Percentiles rank a stretch among this genome's conserved stretches.
Conservation (phyloP, 2,888 invertebrate species). For the Linnaemya vulpina region DNA sequence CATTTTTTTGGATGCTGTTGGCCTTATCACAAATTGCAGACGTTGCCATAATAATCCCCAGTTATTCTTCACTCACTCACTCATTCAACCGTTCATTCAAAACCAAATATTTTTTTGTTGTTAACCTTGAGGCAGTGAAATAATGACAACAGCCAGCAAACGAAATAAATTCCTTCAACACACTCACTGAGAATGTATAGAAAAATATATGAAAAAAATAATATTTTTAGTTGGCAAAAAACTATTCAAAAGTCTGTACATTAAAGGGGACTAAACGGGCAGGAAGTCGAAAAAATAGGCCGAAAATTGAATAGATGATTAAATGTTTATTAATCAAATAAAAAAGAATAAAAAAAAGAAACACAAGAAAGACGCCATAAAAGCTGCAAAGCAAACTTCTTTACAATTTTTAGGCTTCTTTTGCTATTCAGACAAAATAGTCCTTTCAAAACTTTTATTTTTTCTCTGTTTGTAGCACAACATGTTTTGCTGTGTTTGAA, state of each 20-base stretch:
- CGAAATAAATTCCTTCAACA: slow-evolving; percentile 44
- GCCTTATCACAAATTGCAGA: slow-evolving; percentile 69
- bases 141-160: slow-evolving; percentile 36
- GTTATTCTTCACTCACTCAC: slow-evolving; percentile 18
- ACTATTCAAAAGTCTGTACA: slow-evolving; percentile 33
- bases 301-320: slow-evolving; percentile 4
- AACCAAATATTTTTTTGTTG: slow-evolving; percentile 35
- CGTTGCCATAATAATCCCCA: slow-evolving; percentile 52
- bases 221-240: slow-evolving; percentile 47
- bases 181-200: slow-evolving; percentile 3
- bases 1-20: slow-evolving; percentile 9
- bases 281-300: slow-evolving; percentile 9
- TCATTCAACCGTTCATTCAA: slow-evolving; percentile 38
- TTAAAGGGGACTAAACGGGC: slow-evolving; percentile 18
- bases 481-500: neutral
- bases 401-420: neutral
- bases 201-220: slow-evolving; percentile 8
- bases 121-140: slow-evolving; percentile 60
- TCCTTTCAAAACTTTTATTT: neutral
- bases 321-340: slow-evolving; percentile 52
- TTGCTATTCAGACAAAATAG: neutral
- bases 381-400: neutral
- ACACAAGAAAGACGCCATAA: slow-evolving; percentile 28
- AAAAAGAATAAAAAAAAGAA: neutral
- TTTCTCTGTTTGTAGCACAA: neutral